Evolutionary conservation across 1,140 invertebrate species (phyloP), one percentile per base, ranked within the genome.

Genomic region (Drosophila triauraria): DNA sequence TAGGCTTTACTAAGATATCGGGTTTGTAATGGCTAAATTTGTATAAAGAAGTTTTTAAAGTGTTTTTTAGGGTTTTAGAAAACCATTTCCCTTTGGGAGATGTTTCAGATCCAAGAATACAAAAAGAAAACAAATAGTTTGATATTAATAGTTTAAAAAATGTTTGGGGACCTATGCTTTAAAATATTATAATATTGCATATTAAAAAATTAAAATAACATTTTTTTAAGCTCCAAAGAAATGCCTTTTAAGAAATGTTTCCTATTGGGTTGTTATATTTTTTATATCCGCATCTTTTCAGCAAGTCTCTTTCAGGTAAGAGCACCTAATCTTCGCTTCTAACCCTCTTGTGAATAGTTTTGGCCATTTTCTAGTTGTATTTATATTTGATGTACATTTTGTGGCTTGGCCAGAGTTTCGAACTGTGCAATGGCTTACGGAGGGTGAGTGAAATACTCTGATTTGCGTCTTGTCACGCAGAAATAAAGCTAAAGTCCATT

Each of bases 401-500:
- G 70, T 60, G 70, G 70, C 46, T 6, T 27, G 53, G 46, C 46
- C 53, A 59, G 68, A 72, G 38, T 50, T 72, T 38, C n/a, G 44
- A 50, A 43, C 46, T 30, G 35, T 43, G 43, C 30, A 6, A 57
- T 58, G 64, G 8, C 32, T 4, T 35, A 32, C 30, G 15, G 17
- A 27, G 30, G 15, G 32, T 46, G 53, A 72, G 68, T 56, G 64
- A 69, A 77, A 78, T 69, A 50, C 63, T 70, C 69, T 82, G 69
- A 79, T 86, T 78, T 82, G 65, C 54, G 79, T 77, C 58, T 75
- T 82, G 64, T 87, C 69, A 87, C 64, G 61, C 57, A 76, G 35
- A 87, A 88, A 83, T 77, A 74, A 83, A 88, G 82, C 84, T 69
- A 90, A 74, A 90, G 85, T 84, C 81, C 77, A 69, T 84, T 87